Evolutionary conservation across 2,888 invertebrate species (phyloP).

Genomic region (Atherix ibis): DNA sequence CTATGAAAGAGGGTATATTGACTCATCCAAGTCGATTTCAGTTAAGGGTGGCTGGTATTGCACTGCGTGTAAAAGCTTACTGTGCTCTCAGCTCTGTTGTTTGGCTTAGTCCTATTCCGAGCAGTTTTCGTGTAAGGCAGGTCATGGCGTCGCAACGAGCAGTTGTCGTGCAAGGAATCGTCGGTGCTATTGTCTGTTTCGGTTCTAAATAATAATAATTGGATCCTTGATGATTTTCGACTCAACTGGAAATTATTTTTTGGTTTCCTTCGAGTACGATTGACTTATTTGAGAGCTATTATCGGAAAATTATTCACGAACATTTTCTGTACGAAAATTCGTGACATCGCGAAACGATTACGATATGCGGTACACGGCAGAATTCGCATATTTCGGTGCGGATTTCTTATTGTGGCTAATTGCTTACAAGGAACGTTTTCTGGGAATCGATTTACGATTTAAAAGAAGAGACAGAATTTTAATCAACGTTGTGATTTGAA

Average conservation of each 20-base stretch:
- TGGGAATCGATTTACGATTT: no score
- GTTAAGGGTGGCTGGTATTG: no score
- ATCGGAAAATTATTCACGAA: slow-evolving; percentile 4
- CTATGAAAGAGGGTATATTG: no score
- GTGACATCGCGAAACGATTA: background rate
- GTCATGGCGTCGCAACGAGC: slow-evolving; percentile 24
- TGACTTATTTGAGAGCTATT: slow-evolving; percentile 2
- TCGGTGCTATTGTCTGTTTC: slow-evolving; percentile 1
- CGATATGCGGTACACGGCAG: slow-evolving; percentile 6
- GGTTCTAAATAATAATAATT: background rate
- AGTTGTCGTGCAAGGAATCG: background rate
- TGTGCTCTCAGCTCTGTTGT: no score
- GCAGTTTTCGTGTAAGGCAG: slow-evolving; percentile 34
- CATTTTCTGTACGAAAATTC: no score
- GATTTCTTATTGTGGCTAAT: slow-evolving; percentile 4
- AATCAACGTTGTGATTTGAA: no score
- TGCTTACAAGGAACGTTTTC: no score
- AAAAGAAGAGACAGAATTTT: no score
- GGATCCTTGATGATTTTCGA: background rate
- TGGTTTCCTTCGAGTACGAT: background rate
- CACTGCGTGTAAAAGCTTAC: no score
- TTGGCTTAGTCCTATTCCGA: slow-evolving; percentile 30
- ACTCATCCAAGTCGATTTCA: no score
- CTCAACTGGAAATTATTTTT: background rate
- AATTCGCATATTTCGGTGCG: slow-evolving; percentile 4